Evolutionary conservation across 2,113 vertebrate genomes (phyloP).

Genomic region (Nothocercus julius): DNA sequence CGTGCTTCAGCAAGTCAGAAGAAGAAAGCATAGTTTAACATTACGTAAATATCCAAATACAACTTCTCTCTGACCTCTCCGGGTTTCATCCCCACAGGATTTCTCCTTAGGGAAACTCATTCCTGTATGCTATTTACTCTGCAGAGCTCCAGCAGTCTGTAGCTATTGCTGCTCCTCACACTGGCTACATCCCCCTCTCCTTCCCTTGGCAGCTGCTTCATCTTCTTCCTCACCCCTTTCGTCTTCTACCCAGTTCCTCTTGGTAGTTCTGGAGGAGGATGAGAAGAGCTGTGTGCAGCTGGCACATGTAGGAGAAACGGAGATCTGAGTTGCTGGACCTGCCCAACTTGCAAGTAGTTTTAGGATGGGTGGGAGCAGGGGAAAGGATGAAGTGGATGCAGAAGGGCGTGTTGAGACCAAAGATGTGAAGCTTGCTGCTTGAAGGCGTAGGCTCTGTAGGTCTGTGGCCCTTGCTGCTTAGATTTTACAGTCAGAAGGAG

Average conservation of each 20-base stretch:
- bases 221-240: not conserved
- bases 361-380: not conserved
- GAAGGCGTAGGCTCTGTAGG: not conserved
- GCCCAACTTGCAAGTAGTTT: not conserved
- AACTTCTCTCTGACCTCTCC: not conserved
- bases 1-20: not conserved
- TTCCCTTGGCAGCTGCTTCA: not conserved
- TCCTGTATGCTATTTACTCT: not conserved
- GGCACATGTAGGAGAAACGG: fast-evolving
- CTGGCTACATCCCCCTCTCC: not conserved
- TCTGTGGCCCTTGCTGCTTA: not conserved
- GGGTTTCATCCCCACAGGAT: not conserved
- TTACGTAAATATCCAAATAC: not conserved
- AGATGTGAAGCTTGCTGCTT: fast-evolving
- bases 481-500: not conserved
- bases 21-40: not conserved
- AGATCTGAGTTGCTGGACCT: not conserved
- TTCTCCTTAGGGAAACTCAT: not conserved
- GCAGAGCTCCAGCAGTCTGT: not conserved
- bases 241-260: not conserved
- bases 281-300: fast-evolving
- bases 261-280: not conserved
- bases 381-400: not conserved
- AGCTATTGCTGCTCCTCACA: not conserved
- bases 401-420: fast-evolving